A percentile compares a stretch with the other conserved stretches of the same genome.
phyloP scores from a whole-genome alignment of 2,797 vertebrate species.

The Bovichtus variegatus region DNA sequence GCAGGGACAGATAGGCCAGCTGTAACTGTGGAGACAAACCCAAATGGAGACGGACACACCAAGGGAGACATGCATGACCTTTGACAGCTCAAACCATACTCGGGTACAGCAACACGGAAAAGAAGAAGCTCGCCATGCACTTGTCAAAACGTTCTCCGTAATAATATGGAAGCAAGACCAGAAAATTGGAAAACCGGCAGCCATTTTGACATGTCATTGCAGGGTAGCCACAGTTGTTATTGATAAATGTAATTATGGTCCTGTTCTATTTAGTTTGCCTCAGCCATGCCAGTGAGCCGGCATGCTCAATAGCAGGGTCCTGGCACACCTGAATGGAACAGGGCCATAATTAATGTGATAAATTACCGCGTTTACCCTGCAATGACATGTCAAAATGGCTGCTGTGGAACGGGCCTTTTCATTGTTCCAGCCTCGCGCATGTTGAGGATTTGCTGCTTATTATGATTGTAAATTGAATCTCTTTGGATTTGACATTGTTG shows the following conservation, averaged over 20 bases:
- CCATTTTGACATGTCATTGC: too few relatives aligned
- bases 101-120: neutral
- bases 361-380: too few relatives aligned
- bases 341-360: too few relatives aligned
- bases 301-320: too few relatives aligned
- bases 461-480: neutral
- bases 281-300: too few relatives aligned
- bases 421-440: neutral
- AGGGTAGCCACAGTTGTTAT: too few relatives aligned
- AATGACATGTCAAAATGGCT: too few relatives aligned
- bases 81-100: constrained; percentile 16
- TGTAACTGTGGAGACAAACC: constrained; percentile 36
- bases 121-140: neutral
- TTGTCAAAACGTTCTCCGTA: neutral
- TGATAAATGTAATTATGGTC: too few relatives aligned
- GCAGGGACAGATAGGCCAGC: constrained; percentile 29
- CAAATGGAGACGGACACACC: constrained; percentile 41
- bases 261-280: too few relatives aligned
- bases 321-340: too few relatives aligned
- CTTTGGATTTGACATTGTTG: neutral
- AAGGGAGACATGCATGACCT: constrained; percentile 25
- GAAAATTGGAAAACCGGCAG: constrained; percentile 32
- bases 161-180: neutral
- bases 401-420: too few relatives aligned
- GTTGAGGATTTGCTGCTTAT: neutral